Percentiles rank a stretch among this genome's conserved stretches.
phyloP scores from a whole-genome alignment of 2,888 invertebrate genomes.

The Criorhina ranunculi region DNA sequence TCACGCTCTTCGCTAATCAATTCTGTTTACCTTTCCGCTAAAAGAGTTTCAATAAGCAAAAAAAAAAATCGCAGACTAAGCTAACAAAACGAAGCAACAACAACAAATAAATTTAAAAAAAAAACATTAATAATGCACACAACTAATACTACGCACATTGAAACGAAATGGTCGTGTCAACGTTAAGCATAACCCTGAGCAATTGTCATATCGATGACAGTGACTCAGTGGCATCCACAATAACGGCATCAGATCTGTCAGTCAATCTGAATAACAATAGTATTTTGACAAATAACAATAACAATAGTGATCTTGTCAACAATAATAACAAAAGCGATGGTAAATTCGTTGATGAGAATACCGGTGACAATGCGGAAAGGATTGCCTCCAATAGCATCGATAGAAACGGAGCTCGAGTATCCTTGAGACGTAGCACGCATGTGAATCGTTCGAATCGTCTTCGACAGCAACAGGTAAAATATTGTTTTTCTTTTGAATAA shows the following conservation, averaged over 20 bases:
- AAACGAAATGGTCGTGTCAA: slow-evolving; percentile 82
- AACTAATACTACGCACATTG: slow-evolving; percentile 28
- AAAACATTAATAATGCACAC: slow-evolving; percentile 32
- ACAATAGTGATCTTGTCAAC: slow-evolving; percentile 43
- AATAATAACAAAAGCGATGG: slow-evolving; percentile 58
- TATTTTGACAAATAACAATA: slow-evolving; percentile 53
- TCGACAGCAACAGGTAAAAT: slow-evolving; percentile 84
- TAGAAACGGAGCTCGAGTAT: slow-evolving; percentile 71
- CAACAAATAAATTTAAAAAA: slow-evolving; percentile 28
- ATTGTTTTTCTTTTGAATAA: slow-evolving; percentile 8
- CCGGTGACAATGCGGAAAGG: slow-evolving; percentile 45
- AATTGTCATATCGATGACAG: slow-evolving; percentile 60
- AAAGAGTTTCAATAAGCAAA: slow-evolving; percentile 43
- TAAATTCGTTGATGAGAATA: slow-evolving; percentile 36
- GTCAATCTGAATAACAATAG: slow-evolving; percentile 43
- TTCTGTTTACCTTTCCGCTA: slow-evolving; percentile 39
- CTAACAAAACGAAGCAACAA: slow-evolving; percentile 18
- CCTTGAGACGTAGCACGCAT: slow-evolving; percentile 80
- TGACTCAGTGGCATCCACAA: slow-evolving; percentile 46
- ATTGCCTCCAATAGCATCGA: slow-evolving; percentile 56
- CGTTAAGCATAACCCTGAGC: slow-evolving; percentile 81
- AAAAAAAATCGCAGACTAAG: slow-evolving; percentile 21
- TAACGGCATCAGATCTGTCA: slow-evolving; percentile 33
- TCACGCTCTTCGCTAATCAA: slow-evolving; percentile 17
- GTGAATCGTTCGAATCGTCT: slow-evolving; percentile 81